phyloP scores from a whole-genome alignment of 2,797 vertebrate species.

The Fistularia commersonii region DNA sequence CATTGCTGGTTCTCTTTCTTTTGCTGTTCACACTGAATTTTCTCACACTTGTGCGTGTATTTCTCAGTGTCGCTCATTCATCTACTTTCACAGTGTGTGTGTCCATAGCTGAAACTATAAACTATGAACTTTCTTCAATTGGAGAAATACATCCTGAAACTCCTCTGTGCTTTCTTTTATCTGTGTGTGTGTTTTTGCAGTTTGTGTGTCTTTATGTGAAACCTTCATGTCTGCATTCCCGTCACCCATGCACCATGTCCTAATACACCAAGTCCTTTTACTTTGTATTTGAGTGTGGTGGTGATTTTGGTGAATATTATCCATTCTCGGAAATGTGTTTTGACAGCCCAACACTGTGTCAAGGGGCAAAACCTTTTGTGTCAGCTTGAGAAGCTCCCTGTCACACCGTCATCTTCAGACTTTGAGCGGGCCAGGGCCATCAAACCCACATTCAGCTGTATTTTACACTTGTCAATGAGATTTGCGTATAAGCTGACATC shows the following conservation, averaged over 20 bases:
- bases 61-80: too few relatives aligned
- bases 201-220: too few relatives aligned
- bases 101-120: too few relatives aligned
- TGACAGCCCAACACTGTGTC: conserved; percentile 46
- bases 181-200: too few relatives aligned
- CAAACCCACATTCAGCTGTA: conserved; percentile 27
- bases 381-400: conserved; percentile 44
- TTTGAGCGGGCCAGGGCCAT: conserved; percentile 33
- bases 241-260: background rate
- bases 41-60: background rate
- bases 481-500: conserved; percentile 2
- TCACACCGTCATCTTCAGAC: conserved; percentile 50
- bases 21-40: conserved; percentile 8
- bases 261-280: background rate
- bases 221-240: too few relatives aligned
- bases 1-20: conserved; percentile 11
- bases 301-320: conserved; percentile 33
- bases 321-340: conserved; percentile 47
- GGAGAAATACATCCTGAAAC: too few relatives aligned
- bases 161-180: too few relatives aligned
- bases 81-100: too few relatives aligned
- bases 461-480: conserved; percentile 10
- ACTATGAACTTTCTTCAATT: too few relatives aligned
- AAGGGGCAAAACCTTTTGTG: conserved; percentile 34
- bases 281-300: conserved; percentile 3